These are phyloP conservation scores for Amphiura filiformis DNA, from an alignment of 35 echinoderm and acorn worm species.

Conservation along the genomic window DNA sequence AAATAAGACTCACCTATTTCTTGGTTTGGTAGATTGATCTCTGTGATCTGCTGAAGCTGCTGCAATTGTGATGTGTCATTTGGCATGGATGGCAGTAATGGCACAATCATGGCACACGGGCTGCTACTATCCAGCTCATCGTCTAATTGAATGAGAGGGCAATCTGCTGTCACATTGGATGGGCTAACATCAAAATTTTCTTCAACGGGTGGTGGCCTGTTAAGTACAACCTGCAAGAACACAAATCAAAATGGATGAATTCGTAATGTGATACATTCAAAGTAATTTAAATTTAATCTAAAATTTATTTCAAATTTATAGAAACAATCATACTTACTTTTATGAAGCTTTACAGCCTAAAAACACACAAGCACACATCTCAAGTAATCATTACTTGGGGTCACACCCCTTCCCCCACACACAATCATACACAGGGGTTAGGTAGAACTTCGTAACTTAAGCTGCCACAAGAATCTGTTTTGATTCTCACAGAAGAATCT, in stretches of 20 bases:
- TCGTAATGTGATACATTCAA: neutral
- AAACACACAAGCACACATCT: neutral
- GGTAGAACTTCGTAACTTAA: no score
- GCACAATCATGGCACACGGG: neutral
- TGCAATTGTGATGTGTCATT: neutral
- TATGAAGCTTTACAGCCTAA: neutral
- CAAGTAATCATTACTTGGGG: no score
- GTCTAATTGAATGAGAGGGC: neutral
- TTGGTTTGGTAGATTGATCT: neutral
- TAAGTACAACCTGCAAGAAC: neutral
- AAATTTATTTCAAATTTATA: neutral
- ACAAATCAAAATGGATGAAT: no score
- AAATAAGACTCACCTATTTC: neutral
- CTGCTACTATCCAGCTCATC: neutral
- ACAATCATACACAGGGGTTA: no score
- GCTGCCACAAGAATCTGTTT: no score
- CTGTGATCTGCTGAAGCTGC: neutral
- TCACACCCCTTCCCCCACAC: no score
- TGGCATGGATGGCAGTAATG: neutral
- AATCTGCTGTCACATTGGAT: neutral
- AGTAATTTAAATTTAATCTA: neutral
- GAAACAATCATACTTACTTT: neutral
- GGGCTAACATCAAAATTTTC: neutral
- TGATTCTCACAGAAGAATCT: no score
- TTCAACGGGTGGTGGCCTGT: neutral